Percentiles rank a stretch among this genome's conserved stretches.
Conservation (phyloP, 1,140 invertebrate species). For the Coenobita brevimanus region DNA sequence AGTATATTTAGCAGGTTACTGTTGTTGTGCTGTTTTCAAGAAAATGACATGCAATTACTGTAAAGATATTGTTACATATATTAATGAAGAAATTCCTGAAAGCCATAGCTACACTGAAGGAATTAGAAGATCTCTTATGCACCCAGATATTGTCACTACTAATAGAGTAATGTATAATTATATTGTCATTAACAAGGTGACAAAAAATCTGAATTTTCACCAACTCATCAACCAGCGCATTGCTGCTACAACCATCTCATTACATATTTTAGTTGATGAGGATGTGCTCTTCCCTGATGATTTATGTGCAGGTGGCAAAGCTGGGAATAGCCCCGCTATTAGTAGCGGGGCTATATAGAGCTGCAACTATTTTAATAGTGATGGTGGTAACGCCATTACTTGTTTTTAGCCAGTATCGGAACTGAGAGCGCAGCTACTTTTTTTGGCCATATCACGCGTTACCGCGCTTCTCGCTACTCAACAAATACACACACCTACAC, state of each 20-base stretch:
- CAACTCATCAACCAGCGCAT: background rate
- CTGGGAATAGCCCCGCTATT: too few species aligned
- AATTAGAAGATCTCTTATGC: conserved; percentile 3
- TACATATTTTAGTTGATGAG: conserved; percentile 1
- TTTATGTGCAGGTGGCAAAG: too few species aligned
- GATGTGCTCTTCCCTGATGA: background rate
- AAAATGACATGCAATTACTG: conserved; percentile 18
- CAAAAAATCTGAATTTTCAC: background rate
- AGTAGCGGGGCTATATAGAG: too few species aligned
- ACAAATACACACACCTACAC: too few species aligned
- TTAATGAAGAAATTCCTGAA: conserved; percentile 3
- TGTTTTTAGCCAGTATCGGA: too few species aligned
- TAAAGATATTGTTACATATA: conserved; percentile 9
- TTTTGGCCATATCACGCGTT: too few species aligned
- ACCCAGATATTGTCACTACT: conserved; percentile 2
- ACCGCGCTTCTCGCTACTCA: too few species aligned
- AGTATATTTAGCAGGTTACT: conserved; percentile 3
- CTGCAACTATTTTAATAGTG: too few species aligned
- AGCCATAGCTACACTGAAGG: conserved; percentile 2
- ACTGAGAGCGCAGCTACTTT: too few species aligned
- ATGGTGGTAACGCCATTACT: too few species aligned
- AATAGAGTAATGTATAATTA: background rate
- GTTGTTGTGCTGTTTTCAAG: conserved; percentile 24
- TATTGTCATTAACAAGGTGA: conserved; percentile 3
- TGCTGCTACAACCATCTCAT: background rate